These are phyloP conservation scores for Periophthalmus magnuspinnatus DNA, from an alignment of 2,797 vertebrate genomes.

Conservation along the genomic window DNA sequence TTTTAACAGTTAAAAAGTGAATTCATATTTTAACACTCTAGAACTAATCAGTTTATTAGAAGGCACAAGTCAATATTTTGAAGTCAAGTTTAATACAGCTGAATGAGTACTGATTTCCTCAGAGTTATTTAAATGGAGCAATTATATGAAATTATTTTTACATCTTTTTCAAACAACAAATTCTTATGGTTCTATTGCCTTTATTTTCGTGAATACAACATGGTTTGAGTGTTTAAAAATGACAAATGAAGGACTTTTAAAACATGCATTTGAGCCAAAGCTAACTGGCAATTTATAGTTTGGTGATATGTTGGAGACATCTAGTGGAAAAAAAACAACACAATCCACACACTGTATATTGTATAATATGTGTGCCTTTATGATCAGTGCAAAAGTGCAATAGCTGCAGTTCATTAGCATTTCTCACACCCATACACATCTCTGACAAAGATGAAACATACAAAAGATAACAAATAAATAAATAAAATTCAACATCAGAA, in stretches of 20 bases:
- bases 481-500: too few species aligned
- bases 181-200: neutral
- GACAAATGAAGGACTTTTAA: neutral
- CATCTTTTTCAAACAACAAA: neutral
- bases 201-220: neutral
- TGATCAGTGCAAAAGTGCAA: neutral
- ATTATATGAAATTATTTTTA: neutral
- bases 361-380: neutral
- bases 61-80: neutral
- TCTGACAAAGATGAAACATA: too few species aligned
- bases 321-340: constrained; percentile 1
- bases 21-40: neutral
- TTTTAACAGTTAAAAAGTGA: neutral
- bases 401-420: neutral
- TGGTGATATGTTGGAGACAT: constrained; percentile 1
- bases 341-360: neutral
- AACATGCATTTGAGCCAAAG: neutral
- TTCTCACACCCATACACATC: neutral
- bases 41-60: neutral
- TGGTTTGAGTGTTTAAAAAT: too few species aligned
- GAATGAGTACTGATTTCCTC: too few species aligned
- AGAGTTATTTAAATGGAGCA: neutral
- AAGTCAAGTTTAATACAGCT: neutral
- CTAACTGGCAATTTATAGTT: neutral
- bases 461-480: too few species aligned